Evolutionary conservation across 2,113 vertebrate species (phyloP), one percentile per base, ranked within the genome.

Genomic region (Podiceps cristatus): DNA sequence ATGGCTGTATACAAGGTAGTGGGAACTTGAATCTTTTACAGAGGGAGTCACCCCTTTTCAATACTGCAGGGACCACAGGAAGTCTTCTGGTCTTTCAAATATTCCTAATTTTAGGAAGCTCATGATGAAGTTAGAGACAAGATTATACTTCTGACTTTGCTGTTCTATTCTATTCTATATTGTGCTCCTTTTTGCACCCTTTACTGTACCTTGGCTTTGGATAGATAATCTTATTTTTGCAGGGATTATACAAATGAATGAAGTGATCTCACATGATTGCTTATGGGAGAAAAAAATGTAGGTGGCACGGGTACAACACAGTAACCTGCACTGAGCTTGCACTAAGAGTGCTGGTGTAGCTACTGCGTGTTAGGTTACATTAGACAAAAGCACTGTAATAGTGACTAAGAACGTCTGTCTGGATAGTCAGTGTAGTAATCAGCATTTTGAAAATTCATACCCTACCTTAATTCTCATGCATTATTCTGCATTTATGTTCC

Each of bases 241-340:
- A 87, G 29, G 20, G 60, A 24, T 59, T 85, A 20, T 69, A 44
- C 58, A 80, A 76, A 23, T 25, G 0, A 55, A n/a, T 91, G 45
- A 28, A n/a, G 3, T 73, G 13, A 69, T 74, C 14, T 82, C 33
- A 40, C 0, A 0, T 88, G 8, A 14, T 71, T 85, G 5, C 55
- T 92, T 45, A 20, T 45, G 13, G 63, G n/a, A 62, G 35, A 58
- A 74, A 68, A 45, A 4, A 15, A 13, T 2, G 3, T 63, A 18
- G 7, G 35, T 62, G 13, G 22, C 9, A 8, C 0, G 3, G 49
- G 2, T 52, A 13, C 29, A 29, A 62, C 50, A 44, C 0, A 5
- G 8, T 59, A 40, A 72, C 29, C 33, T 79, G 31, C 19, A 44
- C 0, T 40, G 50, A 74, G 7, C 9, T 67, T 83, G 15, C 29